Evolutionary conservation across 2,113 vertebrate species (phyloP), one percentile per base, ranked within the genome.

Genomic region (Plestiodon gilberti): DNA sequence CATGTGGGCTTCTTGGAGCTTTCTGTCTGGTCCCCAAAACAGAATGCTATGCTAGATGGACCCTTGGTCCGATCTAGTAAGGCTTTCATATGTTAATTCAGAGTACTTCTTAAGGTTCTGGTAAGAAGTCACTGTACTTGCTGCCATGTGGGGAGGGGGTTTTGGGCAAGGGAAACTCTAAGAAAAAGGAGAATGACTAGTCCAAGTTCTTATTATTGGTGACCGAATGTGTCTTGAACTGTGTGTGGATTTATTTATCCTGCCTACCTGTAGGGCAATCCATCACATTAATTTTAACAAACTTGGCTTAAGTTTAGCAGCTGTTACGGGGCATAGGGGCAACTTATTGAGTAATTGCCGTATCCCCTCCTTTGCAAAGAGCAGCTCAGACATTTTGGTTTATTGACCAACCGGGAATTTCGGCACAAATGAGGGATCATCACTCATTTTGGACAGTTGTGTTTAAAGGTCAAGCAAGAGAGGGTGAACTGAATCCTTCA

Each of bases 341-440:
- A 85, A 73, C 17, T 78, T 85, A 67, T 65, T 85, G 64, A 85
- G 33, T 78, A 67, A 85, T 85, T 69, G 48, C 62, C 17, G 57
- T 57, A 20, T 28, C 61, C 59, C 43, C 20, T 78, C 74, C 62
- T 78, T 78, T 52, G 38, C 35, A 9, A 78, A 85, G 43, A 17
- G 33, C 9, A 69, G 78, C 33, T 73, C 38, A 55, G 74, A 85
- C n/a, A n/a, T 65, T 55, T 30, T 40, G 33, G 15, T 20, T 69
- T 57, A 55, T 57, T 78, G 62, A 78, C 48, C 83, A 69, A 69
- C 15, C 69, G 48, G 62, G 74, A 69, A 78, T 69, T 85, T 78
- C 75, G 78, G 62, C 28, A 57, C 35, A 78, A 85, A 85, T 85
- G 83, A 85, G 55, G 18, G 48, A 25, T 33, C 38, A 85, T 85